These are phyloP conservation scores for Rotaria magnacalcarata DNA, from an alignment of 2,888 invertebrate species.

Conservation along the genomic window DNA sequence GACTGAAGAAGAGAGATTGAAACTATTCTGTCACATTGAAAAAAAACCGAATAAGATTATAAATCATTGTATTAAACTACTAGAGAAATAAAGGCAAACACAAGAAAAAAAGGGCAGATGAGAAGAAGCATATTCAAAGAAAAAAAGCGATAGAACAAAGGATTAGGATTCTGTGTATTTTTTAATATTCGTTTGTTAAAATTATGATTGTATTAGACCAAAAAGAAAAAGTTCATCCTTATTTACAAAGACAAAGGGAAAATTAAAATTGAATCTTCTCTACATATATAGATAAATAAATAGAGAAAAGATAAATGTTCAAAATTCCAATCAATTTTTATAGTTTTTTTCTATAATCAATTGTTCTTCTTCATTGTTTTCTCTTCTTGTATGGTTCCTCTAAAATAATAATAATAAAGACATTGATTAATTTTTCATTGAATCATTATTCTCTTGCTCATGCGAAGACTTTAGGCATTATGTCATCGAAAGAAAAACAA, in stretches of 20 bases:
- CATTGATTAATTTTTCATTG: background rate
- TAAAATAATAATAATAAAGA: background rate
- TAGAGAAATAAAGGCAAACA: background rate
- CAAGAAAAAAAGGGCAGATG: background rate
- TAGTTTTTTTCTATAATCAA: background rate
- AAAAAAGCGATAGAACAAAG: background rate
- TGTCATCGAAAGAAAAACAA: background rate
- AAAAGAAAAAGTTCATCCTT: background rate
- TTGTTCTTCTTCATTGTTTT: background rate
- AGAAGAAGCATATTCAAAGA: background rate
- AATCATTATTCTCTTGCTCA: background rate
- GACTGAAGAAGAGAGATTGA: background rate
- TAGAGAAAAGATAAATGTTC: background rate
- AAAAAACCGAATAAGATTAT: background rate
- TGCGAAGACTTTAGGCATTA: background rate
- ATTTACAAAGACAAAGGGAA: background rate
- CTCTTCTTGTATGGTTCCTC: background rate
- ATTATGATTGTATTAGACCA: background rate
- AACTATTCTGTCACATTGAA: background rate
- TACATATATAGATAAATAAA: background rate
- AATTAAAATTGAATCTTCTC: background rate
- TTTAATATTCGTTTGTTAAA: background rate
- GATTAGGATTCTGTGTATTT: background rate
- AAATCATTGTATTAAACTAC: constrained; percentile 19
- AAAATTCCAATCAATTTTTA: background rate